These are phyloP conservation scores for Pachydiplax longipennis DNA, from an alignment of 2,888 invertebrate genomes.

Conservation along the genomic window DNA sequence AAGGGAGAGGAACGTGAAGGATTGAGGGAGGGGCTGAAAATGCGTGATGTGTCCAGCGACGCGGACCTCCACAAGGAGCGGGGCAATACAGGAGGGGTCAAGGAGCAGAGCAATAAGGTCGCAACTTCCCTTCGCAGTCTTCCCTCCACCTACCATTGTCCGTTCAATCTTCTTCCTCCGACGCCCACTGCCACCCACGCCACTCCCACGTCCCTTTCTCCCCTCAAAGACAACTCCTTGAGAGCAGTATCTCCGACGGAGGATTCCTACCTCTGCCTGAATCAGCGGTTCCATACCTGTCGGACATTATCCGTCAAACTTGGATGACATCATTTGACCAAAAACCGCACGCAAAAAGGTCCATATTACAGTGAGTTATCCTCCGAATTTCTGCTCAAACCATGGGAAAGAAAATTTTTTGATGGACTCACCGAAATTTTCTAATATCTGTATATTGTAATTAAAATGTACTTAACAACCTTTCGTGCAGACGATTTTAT, in stretches of 20 bases:
- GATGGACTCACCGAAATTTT: too few species aligned
- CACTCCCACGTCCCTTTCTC: neutral
- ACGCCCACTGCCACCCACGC: neutral
- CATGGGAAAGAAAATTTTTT: too few species aligned
- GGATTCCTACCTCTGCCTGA: neutral
- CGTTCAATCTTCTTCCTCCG: neutral
- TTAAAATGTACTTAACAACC: too few species aligned
- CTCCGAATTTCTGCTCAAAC: too few species aligned
- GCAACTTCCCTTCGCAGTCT: neutral
- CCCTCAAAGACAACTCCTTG: neutral
- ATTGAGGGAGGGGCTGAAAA: neutral
- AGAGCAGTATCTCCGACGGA: too few species aligned
- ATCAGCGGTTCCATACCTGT: neutral
- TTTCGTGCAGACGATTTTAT: too few species aligned
- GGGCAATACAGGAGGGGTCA: neutral
- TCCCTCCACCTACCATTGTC: neutral
- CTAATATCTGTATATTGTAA: too few species aligned
- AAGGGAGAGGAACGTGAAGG: neutral
- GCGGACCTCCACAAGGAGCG: neutral
- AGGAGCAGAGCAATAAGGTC: neutral
- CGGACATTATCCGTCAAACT: neutral
- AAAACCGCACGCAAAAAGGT: too few species aligned
- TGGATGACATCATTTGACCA: neutral
- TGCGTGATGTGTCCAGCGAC: neutral
- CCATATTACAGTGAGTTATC: too few species aligned